These are phyloP conservation scores for Monochamus alternatus DNA, from an alignment of 2,888 invertebrate genomes.

Conservation along the genomic window DNA sequence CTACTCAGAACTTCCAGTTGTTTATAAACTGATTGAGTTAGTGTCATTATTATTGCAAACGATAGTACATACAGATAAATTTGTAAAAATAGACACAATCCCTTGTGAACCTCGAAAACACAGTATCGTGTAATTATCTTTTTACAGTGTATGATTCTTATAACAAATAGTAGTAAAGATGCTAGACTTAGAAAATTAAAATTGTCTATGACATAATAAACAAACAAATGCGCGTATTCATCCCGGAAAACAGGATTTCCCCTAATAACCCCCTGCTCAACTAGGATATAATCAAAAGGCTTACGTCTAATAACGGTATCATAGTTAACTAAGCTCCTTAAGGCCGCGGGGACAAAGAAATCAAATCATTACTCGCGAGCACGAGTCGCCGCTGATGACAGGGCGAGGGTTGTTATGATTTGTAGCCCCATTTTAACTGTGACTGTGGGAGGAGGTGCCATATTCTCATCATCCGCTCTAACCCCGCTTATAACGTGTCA, in stretches of 20 bases:
- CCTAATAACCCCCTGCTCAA: slow-evolving; percentile 45
- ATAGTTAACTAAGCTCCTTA: slow-evolving; percentile 48
- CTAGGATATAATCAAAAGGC: slow-evolving; percentile 38
- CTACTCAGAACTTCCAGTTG: too few relatives aligned
- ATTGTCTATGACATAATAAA: too few relatives aligned
- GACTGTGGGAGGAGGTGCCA: slow-evolving; percentile 65
- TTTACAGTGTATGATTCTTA: too few relatives aligned
- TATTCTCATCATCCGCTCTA: slow-evolving; percentile 61
- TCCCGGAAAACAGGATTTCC: slow-evolving; percentile 8
- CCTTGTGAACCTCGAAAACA: too few relatives aligned
- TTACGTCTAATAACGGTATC: slow-evolving; percentile 47
- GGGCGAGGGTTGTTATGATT: slow-evolving; percentile 66
- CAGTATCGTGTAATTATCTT: too few relatives aligned
- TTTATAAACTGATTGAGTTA: too few relatives aligned
- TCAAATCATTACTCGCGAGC: slow-evolving; percentile 49
- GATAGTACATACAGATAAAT: too few relatives aligned
- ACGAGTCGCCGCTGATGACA: slow-evolving; percentile 61
- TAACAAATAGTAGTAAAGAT: too few relatives aligned
- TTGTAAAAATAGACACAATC: too few relatives aligned
- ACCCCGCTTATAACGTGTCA: slow-evolving; percentile 58
- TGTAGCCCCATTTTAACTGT: slow-evolving; percentile 65
- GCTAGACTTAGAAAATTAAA: too few relatives aligned
- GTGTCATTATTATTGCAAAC: too few relatives aligned
- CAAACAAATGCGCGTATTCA: too few relatives aligned
- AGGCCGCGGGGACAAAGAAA: slow-evolving; percentile 49